Conservation (phyloP, 2,113 vertebrate species). For the Bambusicola thoracicus region DNA sequence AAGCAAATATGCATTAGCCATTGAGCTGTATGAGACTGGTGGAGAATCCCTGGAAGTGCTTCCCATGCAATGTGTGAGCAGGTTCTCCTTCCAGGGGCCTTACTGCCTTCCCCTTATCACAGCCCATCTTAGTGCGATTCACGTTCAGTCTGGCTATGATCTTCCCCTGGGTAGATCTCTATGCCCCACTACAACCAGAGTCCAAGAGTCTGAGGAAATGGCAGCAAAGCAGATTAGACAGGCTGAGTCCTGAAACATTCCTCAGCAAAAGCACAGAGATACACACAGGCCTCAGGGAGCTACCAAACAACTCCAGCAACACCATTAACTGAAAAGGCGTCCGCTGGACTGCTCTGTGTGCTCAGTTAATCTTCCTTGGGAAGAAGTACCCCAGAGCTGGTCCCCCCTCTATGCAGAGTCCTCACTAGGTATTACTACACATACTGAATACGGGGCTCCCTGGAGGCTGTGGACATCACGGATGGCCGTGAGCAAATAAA, state of each 20-base stretch:
- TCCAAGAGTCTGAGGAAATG: neutral
- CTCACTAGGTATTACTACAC: neutral
- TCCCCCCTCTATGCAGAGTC: neutral
- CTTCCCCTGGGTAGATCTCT: neutral
- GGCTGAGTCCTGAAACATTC: neutral
- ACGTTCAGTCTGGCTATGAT: neutral
- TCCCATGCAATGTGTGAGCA: neutral
- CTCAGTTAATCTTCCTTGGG: neutral
- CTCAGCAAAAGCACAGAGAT: neutral
- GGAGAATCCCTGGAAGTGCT: neutral
- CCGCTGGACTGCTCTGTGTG: neutral
- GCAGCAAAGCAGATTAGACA: neutral
- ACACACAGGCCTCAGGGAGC: neutral
- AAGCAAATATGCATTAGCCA: neutral
- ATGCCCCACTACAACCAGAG: neutral
- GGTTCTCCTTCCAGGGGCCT: neutral
- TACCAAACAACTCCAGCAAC: neutral
- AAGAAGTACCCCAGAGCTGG: neutral
- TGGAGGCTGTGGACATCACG: neutral
- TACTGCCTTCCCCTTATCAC: neutral
- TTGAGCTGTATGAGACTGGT: neutral
- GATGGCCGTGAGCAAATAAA: accelerated
- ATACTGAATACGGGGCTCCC: neutral
- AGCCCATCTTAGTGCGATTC: neutral
- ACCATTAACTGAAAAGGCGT: neutral